Base-by-base conservation (phyloP, 2,113 vertebrate genomes). In the Geococcyx californianus region DNA sequence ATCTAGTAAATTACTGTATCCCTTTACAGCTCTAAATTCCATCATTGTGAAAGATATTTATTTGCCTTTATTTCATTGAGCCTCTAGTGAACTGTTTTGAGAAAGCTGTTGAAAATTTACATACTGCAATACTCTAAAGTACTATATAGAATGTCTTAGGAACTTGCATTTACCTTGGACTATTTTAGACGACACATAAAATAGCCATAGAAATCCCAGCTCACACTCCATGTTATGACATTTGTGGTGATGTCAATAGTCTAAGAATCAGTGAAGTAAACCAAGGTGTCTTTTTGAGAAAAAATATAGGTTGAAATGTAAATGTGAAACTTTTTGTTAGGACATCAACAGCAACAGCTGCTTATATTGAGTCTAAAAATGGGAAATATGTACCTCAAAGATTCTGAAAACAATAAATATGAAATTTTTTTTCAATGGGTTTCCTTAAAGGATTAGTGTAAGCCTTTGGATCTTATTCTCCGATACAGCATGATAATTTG, bases 21-120 rank as follows among this genome's bases (percentile, higher is more conserved):
- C 24, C 31, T 92, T 93, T 55, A 38, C 38, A 82, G 26, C 25
- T 87, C 54, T 89, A 95, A 94, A 96, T 93, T 66, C 10, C 54
- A 16, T 94, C 68, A 74, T 38, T 95, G 55, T 89, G 47, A 88
- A 64, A 76, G 33, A 79, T n/a, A 69, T 92, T 90, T 93, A 92
- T 83, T 94, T 95, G 58, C 16, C 40, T 95, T 92, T 92, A 93
- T 88, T 94, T 94, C 77, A 85, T 15, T 74, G 36, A 89, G 52
- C 29, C 40, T 74, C 51, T 17, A 58, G 54, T 77, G 88, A 96
- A 17, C 44, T 90, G 18, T 84, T 91, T 76, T 80, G 40, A 84
- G 55, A 70, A 94, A 92, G 33, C 19, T 76, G 68, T 81, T 47
- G 44, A 87, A 77, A 85, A 97, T 81, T 62, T 91, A 87, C 38